These are phyloP conservation scores for Rhamphomyia laevipes DNA, from an alignment of 2,888 invertebrate genomes.

Conservation along the genomic window DNA sequence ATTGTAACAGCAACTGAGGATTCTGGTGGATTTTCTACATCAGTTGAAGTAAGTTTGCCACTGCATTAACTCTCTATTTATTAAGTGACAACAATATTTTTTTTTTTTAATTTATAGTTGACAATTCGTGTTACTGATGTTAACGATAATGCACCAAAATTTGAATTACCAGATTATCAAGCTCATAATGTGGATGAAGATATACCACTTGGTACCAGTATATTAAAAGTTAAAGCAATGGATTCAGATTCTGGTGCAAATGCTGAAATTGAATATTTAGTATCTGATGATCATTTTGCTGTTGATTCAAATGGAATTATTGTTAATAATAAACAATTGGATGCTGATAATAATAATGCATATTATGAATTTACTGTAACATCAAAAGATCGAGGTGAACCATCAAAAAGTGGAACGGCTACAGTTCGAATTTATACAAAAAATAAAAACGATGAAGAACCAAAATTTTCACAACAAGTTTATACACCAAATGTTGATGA, in stretches of 20 bases:
- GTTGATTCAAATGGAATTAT: conserved; percentile 89
- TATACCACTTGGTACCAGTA: conserved; percentile 80
- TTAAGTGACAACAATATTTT: not conserved
- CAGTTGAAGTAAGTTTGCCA: conserved; percentile 62
- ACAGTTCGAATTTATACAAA: conserved; percentile 94
- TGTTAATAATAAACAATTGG: conserved; percentile 82
- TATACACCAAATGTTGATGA: conserved; percentile 95
- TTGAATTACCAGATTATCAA: conserved; percentile 92
- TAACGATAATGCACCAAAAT: conserved; percentile 95
- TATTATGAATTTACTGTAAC: conserved; percentile 92
- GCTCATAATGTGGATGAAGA: conserved; percentile 95
- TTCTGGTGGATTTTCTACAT: conserved; percentile 92
- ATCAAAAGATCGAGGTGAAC: conserved; percentile 90
- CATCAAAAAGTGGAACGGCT: conserved; percentile 82
- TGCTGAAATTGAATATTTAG: conserved; percentile 86
- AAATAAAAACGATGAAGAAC: conserved; percentile 96
- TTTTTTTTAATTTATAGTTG: conserved; percentile 46
- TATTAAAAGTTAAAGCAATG: conserved; percentile 89
- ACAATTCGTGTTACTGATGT: conserved; percentile 92
- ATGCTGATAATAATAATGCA: conserved; percentile 93
- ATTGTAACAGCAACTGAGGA: conserved; percentile 93
- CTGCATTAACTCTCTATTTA: conserved; percentile 4
- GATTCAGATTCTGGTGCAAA: conserved; percentile 92
- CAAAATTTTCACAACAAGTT: conserved; percentile 92
- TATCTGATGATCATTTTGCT: conserved; percentile 86